A percentile compares a stretch with the other conserved stretches of the same genome.
Conservation (phyloP, 2,797 vertebrate species). For the Xerus rutilus region DNA sequence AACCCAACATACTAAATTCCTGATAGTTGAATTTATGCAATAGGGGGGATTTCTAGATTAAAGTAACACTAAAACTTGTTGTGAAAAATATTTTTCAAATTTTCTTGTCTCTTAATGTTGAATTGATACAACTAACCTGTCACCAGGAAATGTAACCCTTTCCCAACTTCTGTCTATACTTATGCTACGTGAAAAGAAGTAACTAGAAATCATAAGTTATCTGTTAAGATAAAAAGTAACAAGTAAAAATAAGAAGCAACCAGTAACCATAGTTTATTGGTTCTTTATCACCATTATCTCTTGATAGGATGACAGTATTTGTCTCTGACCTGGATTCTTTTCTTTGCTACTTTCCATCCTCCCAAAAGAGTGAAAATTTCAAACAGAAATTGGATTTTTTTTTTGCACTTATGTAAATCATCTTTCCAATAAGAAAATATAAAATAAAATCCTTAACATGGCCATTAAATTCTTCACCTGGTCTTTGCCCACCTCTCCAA, state of each 20-base stretch:
- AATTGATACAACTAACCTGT: background rate
- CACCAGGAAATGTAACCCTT: accelerated
- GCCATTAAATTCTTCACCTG: background rate
- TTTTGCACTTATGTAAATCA: background rate
- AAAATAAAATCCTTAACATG: background rate
- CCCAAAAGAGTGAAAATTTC: background rate
- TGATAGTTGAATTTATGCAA: background rate
- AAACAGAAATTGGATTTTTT: background rate
- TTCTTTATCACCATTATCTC: background rate
- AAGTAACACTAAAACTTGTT: background rate
- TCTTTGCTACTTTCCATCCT: background rate
- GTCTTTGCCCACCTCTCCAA: background rate
- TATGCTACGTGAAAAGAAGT: background rate
- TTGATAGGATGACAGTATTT: background rate
- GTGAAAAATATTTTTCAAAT: background rate
- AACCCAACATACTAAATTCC: background rate
- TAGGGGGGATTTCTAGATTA: background rate
- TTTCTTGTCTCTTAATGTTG: background rate
- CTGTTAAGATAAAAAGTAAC: background rate
- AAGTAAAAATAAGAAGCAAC: background rate
- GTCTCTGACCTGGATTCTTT: background rate
- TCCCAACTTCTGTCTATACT: background rate
- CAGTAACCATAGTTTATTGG: background rate
- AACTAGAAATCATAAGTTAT: background rate
- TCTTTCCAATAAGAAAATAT: background rate